These are phyloP conservation scores for Acanthopleura granulata DNA, from an alignment of 2,888 invertebrate species.

Conservation along the genomic window DNA sequence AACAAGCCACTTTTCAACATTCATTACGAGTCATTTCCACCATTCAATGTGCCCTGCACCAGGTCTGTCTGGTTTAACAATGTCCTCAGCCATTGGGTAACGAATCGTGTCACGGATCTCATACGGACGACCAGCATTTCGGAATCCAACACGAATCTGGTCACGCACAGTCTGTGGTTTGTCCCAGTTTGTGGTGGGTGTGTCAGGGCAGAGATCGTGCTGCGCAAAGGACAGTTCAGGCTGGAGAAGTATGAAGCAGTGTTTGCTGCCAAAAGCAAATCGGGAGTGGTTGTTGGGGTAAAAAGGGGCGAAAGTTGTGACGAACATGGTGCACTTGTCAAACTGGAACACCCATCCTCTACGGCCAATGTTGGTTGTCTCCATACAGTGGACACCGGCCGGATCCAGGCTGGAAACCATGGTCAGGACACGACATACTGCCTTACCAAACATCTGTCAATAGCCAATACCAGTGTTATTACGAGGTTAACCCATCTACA, in stretches of 20 bases:
- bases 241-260: slow-evolving; percentile 58
- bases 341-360: slow-evolving; percentile 62
- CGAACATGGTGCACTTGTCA: slow-evolving; percentile 56
- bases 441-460: slow-evolving; percentile 51
- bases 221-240: slow-evolving; percentile 63
- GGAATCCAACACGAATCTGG: slow-evolving; percentile 55
- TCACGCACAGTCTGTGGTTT: slow-evolving; percentile 55
- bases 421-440: slow-evolving; percentile 44
- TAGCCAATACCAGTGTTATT: too few species aligned
- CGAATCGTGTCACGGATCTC: slow-evolving; percentile 41
- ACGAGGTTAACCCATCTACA: too few species aligned
- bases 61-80: slow-evolving; percentile 44
- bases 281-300: slow-evolving; percentile 55
- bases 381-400: slow-evolving; percentile 44
- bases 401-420: slow-evolving; percentile 53
- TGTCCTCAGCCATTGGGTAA: slow-evolving; percentile 56
- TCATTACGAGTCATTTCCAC: slow-evolving; percentile 46
- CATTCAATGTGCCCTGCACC: slow-evolving; percentile 34
- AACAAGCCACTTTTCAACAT: neutral
- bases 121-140: slow-evolving; percentile 53
- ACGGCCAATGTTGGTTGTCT: slow-evolving; percentile 45
- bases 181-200: slow-evolving; percentile 56
- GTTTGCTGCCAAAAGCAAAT: slow-evolving; percentile 45
- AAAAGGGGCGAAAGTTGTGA: slow-evolving; percentile 63
- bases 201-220: slow-evolving; percentile 57